Conservation (phyloP, 1,140 invertebrate species). For the Formica exsecta region DNA sequence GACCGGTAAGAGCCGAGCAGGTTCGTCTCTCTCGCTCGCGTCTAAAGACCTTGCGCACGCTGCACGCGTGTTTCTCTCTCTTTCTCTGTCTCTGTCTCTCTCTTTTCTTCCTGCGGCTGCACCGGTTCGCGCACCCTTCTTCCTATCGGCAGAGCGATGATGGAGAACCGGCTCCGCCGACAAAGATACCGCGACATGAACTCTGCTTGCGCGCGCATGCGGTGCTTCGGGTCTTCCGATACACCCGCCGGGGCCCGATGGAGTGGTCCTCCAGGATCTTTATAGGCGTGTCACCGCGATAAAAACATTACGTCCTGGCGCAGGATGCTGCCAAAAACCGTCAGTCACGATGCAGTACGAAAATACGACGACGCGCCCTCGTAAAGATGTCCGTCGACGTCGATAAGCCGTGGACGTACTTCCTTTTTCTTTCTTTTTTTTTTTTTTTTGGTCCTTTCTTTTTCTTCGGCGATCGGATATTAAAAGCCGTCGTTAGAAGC, state of each 20-base stretch:
- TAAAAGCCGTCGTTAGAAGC: slow-evolving; percentile 40
- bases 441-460: not conserved
- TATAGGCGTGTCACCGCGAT: slow-evolving; percentile 77
- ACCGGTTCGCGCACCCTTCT: slow-evolving; percentile 60
- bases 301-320: slow-evolving; percentile 65
- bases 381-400: slow-evolving; percentile 19
- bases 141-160: slow-evolving; percentile 82
- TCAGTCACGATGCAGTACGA: not conserved
- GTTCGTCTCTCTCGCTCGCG: slow-evolving; percentile 76
- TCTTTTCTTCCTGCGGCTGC: slow-evolving; percentile 29
- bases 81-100: slow-evolving; percentile 21
- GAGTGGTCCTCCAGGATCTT: slow-evolving; percentile 73
- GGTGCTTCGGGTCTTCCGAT: slow-evolving; percentile 65
- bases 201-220: slow-evolving; percentile 71
- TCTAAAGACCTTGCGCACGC: slow-evolving; percentile 56
- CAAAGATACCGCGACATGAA: slow-evolving; percentile 84
- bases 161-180: slow-evolving; percentile 82
- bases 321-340: slow-evolving; percentile 50
- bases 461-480: slow-evolving; percentile 62
- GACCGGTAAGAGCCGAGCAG: slow-evolving; percentile 78
- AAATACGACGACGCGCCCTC: slow-evolving; percentile 28
- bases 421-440: slow-evolving; percentile 58
- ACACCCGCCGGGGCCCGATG: slow-evolving; percentile 66
- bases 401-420: slow-evolving; percentile 65
- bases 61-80: slow-evolving; percentile 19